Percentiles rank a stretch among this genome's conserved stretches.
These are phyloP conservation scores for Taeniopygia guttata DNA, from an alignment of 2,797 vertebrate species.

Conservation along the genomic window DNA sequence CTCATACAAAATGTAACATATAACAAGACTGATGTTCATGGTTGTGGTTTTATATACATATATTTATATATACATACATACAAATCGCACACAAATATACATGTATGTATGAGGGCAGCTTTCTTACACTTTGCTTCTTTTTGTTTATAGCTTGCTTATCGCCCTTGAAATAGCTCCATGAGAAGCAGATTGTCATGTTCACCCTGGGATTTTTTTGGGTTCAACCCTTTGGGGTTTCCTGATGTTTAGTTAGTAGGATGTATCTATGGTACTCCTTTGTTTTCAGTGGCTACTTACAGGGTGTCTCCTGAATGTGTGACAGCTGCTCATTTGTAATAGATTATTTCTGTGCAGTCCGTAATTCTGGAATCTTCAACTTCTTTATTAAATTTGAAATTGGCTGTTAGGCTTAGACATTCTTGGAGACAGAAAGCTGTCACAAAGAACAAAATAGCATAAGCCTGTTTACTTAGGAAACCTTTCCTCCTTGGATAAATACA, in stretches of 20 bases:
- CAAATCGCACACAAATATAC: not conserved
- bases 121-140: not conserved
- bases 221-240: not conserved
- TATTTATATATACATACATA: rapidly evolving
- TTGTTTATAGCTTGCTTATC: not conserved
- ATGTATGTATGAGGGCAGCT: not conserved
- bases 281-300: not conserved
- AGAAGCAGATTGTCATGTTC: not conserved
- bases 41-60: not conserved
- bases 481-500: not conserved
- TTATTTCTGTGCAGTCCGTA: not conserved
- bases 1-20: not conserved
- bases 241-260: not conserved
- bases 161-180: not conserved
- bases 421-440: not conserved
- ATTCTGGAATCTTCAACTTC: not conserved
- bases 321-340: not conserved
- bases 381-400: not conserved
- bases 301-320: not conserved
- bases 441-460: not conserved
- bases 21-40: not conserved
- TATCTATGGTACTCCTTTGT: not conserved
- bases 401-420: not conserved
- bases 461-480: not conserved
- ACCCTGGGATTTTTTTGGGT: not conserved